Conservation (phyloP, 2,797 vertebrate genomes). For the Holocentrus rufus region DNA sequence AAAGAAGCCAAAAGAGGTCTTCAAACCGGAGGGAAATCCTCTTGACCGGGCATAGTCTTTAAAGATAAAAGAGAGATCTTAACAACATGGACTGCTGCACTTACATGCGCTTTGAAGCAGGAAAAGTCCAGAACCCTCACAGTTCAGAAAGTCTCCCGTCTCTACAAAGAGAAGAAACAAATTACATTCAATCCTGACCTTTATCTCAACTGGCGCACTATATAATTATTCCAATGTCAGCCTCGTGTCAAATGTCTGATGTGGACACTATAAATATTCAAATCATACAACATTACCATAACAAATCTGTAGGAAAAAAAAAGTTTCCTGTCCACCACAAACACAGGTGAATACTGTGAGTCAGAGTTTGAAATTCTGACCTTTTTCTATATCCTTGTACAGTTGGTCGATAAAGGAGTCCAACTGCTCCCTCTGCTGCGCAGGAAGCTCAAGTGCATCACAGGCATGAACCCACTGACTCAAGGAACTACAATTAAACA, state of each 20-base stretch:
- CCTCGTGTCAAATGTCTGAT: slow-evolving; percentile 10
- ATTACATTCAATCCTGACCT: slow-evolving; percentile 40
- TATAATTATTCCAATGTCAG: slow-evolving; percentile 16
- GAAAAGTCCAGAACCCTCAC: slow-evolving; percentile 96
- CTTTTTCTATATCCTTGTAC: slow-evolving; percentile 99
- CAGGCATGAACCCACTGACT: slow-evolving; percentile 98
- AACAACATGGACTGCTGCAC: slow-evolving; percentile 60
- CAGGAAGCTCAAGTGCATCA: slow-evolving; percentile 89
- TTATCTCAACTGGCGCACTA: slow-evolving; percentile 22
- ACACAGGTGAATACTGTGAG: slow-evolving; percentile 44
- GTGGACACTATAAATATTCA: slow-evolving; percentile 18
- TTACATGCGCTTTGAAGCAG: slow-evolving; percentile 98
- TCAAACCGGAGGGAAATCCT: neutral
- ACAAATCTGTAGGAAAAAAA: slow-evolving; percentile 41
- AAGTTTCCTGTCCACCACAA: slow-evolving; percentile 5
- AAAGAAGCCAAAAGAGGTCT: slow-evolving; percentile 1
- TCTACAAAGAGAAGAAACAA: slow-evolving; percentile 77
- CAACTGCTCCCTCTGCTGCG: slow-evolving; percentile 91
- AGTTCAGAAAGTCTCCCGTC: slow-evolving; percentile 97
- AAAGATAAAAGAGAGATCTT: slow-evolving; percentile 12
- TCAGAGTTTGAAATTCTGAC: slow-evolving; percentile 76
- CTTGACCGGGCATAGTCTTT: slow-evolving; percentile 8
- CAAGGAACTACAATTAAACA: slow-evolving; percentile 84
- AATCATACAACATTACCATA: slow-evolving; percentile 6
- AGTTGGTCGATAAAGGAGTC: slow-evolving; percentile 96